These are phyloP conservation scores for Sebastes oblongus DNA, from an alignment of 2,797 vertebrate species.

Conservation along the genomic window DNA sequence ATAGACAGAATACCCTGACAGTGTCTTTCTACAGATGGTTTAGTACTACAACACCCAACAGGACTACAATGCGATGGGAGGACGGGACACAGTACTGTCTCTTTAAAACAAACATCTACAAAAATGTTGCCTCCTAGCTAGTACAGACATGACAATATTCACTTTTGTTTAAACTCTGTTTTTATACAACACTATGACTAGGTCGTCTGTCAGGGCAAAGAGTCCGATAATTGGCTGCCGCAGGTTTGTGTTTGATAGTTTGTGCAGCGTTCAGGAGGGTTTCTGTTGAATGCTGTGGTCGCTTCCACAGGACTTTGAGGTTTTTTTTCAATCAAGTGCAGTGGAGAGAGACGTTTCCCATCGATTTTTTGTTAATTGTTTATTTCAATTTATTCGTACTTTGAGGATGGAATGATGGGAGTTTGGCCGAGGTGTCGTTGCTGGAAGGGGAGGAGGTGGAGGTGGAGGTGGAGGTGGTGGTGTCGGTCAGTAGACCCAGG, in stretches of 20 bases:
- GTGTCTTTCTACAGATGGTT: constrained; percentile 25
- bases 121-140: constrained; percentile 91
- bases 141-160: constrained; percentile 95
- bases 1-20: constrained; percentile 22
- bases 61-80: constrained; percentile 21
- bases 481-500: constrained; percentile 94
- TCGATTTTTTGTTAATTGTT: constrained; percentile 73
- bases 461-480: constrained; percentile 41
- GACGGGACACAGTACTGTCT: constrained; percentile 90
- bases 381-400: constrained; percentile 27
- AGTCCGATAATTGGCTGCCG: constrained; percentile 70
- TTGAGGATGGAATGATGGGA: constrained; percentile 74
- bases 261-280: constrained; percentile 13
- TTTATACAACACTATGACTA: constrained; percentile 93
- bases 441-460: constrained; percentile 5
- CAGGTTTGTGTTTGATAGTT: not conserved
- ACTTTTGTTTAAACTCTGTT: constrained; percentile 74
- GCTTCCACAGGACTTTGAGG: constrained; percentile 72
- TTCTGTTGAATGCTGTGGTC: constrained; percentile 65
- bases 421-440: constrained; percentile 55
- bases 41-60: constrained; percentile 45
- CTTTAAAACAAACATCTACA: constrained; percentile 94
- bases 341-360: constrained; percentile 76
- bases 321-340: constrained; percentile 62
- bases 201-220: constrained; percentile 88